A percentile compares a stretch with the other conserved stretches of the same genome.
phyloP scores from a whole-genome alignment of 2,797 vertebrate species.

The Spinus olivaceus region DNA sequence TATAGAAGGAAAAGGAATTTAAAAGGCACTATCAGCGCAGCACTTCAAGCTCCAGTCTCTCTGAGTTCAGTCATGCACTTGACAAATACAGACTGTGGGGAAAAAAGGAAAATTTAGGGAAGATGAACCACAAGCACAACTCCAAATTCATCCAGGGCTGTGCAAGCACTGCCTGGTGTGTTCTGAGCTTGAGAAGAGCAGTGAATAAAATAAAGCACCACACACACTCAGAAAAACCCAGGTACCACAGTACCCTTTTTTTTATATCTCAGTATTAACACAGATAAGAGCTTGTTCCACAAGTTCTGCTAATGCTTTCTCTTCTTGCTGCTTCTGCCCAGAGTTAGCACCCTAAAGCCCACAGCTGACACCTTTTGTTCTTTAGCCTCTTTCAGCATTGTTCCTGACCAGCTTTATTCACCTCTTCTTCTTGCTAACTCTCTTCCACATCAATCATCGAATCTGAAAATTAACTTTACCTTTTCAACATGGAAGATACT shows the following conservation, averaged over 20 bases:
- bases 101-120: background rate
- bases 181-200: background rate
- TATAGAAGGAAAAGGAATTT: background rate
- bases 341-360: background rate
- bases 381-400: background rate
- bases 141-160: background rate
- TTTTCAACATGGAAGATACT: background rate
- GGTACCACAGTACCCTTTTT: rapidly evolving
- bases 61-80: background rate
- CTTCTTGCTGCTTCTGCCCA: background rate
- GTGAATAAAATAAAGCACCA: background rate
- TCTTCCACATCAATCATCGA: background rate
- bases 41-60: background rate
- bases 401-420: background rate
- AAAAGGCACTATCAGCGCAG: background rate
- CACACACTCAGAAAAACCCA: background rate
- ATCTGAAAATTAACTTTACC: background rate
- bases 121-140: background rate
- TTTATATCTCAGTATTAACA: background rate
- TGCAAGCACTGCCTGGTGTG: background rate
- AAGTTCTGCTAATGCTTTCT: background rate
- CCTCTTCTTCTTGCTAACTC: background rate
- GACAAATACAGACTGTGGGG: background rate
- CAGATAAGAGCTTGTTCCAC: background rate
- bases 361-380: background rate